Percentiles rank a stretch among this genome's conserved stretches.
phyloP scores from a whole-genome alignment of 2,888 invertebrate genomes.

The Apoda limacodes region DNA sequence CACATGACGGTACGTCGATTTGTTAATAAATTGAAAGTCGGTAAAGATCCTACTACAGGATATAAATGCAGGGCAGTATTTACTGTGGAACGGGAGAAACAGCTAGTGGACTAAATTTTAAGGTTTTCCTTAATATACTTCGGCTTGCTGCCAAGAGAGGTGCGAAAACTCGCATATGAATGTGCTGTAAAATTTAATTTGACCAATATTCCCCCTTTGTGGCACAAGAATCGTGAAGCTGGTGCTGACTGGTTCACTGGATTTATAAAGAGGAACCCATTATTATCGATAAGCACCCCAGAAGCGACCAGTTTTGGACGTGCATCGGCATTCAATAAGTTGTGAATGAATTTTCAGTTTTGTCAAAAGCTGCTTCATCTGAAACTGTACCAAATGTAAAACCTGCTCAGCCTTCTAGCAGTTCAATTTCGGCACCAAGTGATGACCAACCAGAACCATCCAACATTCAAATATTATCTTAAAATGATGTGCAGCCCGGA shows the following conservation, averaged over 20 bases:
- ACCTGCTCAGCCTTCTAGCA: too few relatives aligned
- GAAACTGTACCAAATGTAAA: too few relatives aligned
- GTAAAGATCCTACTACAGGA: slow-evolving; percentile 8
- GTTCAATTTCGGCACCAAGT: too few relatives aligned
- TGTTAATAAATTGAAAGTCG: slow-evolving; percentile 4
- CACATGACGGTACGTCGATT: slow-evolving; percentile 4
- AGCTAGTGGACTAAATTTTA: slow-evolving; percentile 8
- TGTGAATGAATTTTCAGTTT: too few relatives aligned
- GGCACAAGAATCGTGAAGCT: slow-evolving; percentile 14
- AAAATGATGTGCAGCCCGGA: too few relatives aligned
- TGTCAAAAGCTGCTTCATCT: too few relatives aligned
- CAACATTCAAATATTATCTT: too few relatives aligned
- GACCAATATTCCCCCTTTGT: slow-evolving; percentile 5
- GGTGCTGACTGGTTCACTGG: slow-evolving; percentile 14
- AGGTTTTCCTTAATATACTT: slow-evolving; percentile 16
- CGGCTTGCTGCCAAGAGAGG: slow-evolving; percentile 16
- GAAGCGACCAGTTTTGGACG: slow-evolving; percentile 12
- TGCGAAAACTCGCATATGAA: slow-evolving; percentile 16
- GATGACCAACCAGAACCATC: too few relatives aligned
- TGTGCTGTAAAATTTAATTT: slow-evolving; percentile 13
- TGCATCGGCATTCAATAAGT: slow-evolving; percentile 12
- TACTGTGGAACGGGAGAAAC: slow-evolving; percentile 7
- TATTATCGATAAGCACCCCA: slow-evolving; percentile 10
- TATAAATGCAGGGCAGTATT: slow-evolving; percentile 11
- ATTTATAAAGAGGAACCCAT: slow-evolving; percentile 12